phyloP scores from a whole-genome alignment of 2,113 vertebrate species.

The Chamaea fasciata region DNA sequence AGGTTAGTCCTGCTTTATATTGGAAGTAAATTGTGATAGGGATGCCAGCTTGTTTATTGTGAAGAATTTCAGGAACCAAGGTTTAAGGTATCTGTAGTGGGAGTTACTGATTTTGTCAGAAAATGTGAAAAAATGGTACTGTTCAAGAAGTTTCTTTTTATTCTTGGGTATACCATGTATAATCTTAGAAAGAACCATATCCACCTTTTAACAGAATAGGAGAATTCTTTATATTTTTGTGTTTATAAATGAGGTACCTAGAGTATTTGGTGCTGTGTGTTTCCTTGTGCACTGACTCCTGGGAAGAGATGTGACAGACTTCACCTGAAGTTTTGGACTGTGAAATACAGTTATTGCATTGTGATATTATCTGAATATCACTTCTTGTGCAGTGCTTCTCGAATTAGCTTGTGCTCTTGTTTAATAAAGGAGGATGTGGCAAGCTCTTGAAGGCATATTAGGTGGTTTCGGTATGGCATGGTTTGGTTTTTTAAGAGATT shows the following conservation, averaged over 20 bases:
- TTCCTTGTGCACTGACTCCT: neutral
- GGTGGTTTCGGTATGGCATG: neutral
- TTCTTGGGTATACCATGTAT: neutral
- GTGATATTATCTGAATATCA: neutral
- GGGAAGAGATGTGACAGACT: neutral
- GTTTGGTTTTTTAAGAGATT: neutral
- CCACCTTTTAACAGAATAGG: neutral
- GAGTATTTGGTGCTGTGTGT: neutral
- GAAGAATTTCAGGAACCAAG: neutral
- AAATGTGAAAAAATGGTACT: neutral
- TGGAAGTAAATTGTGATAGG: neutral
- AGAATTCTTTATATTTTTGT: neutral
- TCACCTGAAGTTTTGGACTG: neutral
- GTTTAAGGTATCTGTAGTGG: neutral
- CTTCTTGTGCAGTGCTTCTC: neutral
- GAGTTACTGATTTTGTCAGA: neutral
- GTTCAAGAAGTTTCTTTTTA: neutral
- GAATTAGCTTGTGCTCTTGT: neutral
- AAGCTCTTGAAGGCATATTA: neutral
- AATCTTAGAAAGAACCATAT: neutral
- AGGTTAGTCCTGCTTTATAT: neutral
- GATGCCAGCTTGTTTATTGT: neutral
- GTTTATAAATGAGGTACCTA: neutral
- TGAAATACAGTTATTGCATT: neutral
- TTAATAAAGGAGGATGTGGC: neutral